These are phyloP conservation scores for Propithecus perrieri DNA, from an alignment of 2,797 vertebrate genomes.

Conservation along the genomic window DNA sequence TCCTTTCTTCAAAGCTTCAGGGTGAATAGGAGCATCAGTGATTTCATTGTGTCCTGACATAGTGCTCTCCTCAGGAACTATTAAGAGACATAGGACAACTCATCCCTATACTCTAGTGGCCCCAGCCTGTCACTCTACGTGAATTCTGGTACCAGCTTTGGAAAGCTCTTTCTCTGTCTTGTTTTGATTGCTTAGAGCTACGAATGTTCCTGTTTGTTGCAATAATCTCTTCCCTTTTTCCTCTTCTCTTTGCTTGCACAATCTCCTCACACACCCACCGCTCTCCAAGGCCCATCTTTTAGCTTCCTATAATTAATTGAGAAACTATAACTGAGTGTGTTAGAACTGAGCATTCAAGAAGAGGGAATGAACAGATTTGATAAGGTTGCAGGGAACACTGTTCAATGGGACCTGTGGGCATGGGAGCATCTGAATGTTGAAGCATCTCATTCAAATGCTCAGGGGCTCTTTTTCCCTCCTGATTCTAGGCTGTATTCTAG, in stretches of 20 bases:
- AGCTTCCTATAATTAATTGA: neutral
- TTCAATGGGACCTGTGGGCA: neutral
- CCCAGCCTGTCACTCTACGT: neutral
- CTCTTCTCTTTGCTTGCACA: neutral
- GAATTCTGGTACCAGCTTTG: constrained; percentile 6
- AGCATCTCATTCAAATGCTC: neutral
- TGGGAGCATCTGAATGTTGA: neutral
- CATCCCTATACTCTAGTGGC: neutral
- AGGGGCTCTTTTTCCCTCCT: neutral
- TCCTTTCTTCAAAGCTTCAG: neutral
- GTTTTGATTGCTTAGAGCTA: constrained; percentile 8
- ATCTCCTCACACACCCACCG: neutral
- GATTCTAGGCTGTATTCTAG: neutral
- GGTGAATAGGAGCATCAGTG: neutral
- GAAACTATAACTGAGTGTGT: neutral
- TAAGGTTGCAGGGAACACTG: neutral
- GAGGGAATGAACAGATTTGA: neutral
- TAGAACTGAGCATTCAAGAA: neutral
- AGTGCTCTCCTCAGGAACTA: neutral
- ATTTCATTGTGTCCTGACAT: neutral
- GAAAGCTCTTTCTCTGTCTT: neutral
- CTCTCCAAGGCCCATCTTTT: neutral
- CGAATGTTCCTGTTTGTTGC: neutral
- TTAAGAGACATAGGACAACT: neutral
- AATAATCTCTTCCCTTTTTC: neutral